phyloP scores from a whole-genome alignment of 92 coral and sea anemone species.

The Phenganax stokvisi region DNA sequence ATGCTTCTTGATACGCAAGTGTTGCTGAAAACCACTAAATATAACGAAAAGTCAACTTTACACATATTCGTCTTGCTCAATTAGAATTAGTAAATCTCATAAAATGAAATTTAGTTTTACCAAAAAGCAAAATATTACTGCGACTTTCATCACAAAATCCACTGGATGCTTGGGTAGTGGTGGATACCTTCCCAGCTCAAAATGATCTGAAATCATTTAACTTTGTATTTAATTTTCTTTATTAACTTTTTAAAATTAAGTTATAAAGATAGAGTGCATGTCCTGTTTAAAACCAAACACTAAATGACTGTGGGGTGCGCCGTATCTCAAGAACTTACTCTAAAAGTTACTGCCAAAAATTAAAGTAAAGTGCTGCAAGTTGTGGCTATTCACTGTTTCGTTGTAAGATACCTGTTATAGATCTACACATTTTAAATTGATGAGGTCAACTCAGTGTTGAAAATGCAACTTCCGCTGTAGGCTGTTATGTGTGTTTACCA shows the following conservation, averaged over 20 bases:
- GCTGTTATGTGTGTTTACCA: too few relatives aligned
- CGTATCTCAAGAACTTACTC: too few relatives aligned
- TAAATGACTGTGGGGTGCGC: too few relatives aligned
- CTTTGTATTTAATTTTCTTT: neutral
- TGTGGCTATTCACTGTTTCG: too few relatives aligned
- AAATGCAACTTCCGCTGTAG: too few relatives aligned
- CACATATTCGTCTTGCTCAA: neutral
- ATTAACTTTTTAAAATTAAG: neutral
- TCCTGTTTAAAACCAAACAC: too few relatives aligned
- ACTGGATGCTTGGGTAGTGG: slow-evolving; percentile 53
- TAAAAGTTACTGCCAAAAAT: too few relatives aligned
- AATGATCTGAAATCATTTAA: neutral
- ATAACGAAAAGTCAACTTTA: neutral
- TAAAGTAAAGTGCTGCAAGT: too few relatives aligned
- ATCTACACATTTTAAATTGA: too few relatives aligned
- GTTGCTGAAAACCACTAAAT: slow-evolving; percentile 83
- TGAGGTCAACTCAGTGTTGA: too few relatives aligned
- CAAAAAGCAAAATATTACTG: slow-evolving; percentile 81
- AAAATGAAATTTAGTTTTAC: slow-evolving; percentile 38
- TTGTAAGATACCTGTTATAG: too few relatives aligned
- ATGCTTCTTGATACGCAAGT: slow-evolving; percentile 78
- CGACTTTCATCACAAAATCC: slow-evolving; percentile 57
- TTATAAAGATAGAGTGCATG: neutral
- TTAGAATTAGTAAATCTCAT: neutral
- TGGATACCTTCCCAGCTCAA: neutral